A percentile compares a stretch with the other conserved stretches of the same genome.
Conservation (phyloP, 2,113 vertebrate genomes). For the Daubentonia madagascariensis region DNA sequence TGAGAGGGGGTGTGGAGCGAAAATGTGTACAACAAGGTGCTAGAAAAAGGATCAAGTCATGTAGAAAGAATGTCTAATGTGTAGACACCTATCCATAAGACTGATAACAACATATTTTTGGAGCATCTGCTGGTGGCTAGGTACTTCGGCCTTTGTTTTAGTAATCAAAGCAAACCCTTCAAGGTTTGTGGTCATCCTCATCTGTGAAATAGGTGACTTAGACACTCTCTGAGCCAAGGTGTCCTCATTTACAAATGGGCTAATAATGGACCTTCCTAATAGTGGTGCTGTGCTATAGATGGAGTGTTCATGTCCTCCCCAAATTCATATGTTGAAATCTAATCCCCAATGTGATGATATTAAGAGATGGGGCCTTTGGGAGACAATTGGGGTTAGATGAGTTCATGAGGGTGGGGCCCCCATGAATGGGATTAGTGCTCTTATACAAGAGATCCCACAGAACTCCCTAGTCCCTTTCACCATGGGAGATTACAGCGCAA, state of each 20-base stretch:
- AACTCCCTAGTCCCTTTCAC: background rate
- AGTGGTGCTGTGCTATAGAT: background rate
- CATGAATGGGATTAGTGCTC: background rate
- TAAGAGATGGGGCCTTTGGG: too few species aligned
- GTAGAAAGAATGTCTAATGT: background rate
- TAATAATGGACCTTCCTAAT: background rate
- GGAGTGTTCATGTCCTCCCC: background rate
- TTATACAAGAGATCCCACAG: background rate
- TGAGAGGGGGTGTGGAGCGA: too few species aligned
- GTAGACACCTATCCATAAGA: background rate
- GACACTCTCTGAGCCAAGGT: background rate
- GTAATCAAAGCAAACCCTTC: background rate
- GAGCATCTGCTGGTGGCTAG: background rate
- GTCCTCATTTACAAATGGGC: background rate
- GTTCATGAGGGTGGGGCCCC: background rate
- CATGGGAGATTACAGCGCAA: background rate
- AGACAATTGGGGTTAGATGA: background rate
- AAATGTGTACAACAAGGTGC: background rate
- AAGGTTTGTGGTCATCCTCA: background rate
- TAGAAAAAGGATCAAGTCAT: background rate
- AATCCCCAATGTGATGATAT: background rate
- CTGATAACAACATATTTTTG: background rate
- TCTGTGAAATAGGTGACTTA: background rate
- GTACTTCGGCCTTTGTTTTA: background rate
- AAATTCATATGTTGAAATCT: background rate